Evolutionary conservation across 2,888 invertebrate genomes (phyloP), one percentile per base, ranked within the genome.

Genomic region (Colostygia pectinataria): DNA sequence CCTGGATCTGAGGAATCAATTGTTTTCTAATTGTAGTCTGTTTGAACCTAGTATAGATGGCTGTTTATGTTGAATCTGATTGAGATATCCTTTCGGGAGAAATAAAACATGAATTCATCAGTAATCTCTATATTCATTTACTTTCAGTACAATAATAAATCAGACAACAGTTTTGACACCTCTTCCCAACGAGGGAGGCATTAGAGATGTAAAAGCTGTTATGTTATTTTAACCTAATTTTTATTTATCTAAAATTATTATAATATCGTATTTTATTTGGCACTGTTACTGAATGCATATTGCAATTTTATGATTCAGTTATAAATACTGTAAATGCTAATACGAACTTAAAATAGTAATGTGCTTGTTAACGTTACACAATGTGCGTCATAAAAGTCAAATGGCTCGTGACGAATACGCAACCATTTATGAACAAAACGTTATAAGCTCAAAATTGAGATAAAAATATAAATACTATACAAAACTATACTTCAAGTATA

Each of bases 51-150:
- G n/a, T n/a, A n/a, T n/a, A n/a, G n/a, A n/a, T n/a, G n/a, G n/a
- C n/a, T n/a, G n/a, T n/a, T n/a, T n/a, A n/a, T n/a, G 6, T 4
- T 5, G 6, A 20, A 2, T 6, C 20, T 20, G 18, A 18, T 4
- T 3, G 20, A 6, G 20, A 4, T n/a, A n/a, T 5, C 20, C 20
- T 10, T 9, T 25, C n/a, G n/a, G n/a, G n/a, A 12, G 4, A 63
- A 68, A 69, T 71, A 67, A 80, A 76, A 74, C 59, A 67, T 65
- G 36, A 50, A 52, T 63, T 55, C 65, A 74, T 80, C 66, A 83
- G 83, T 88, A 85, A 80, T 83, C 74, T 86, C 83, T 88, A 85
- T 88, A 84, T 83, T 82, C 71, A 79, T 82, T 80, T 42, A 80
- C 74, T 80, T 62, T 87, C 72, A 80, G 72, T 85, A 86, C 80